These are phyloP conservation scores for Lepidochitona cinerea DNA, from an alignment of 2,888 invertebrate species.

Conservation along the genomic window DNA sequence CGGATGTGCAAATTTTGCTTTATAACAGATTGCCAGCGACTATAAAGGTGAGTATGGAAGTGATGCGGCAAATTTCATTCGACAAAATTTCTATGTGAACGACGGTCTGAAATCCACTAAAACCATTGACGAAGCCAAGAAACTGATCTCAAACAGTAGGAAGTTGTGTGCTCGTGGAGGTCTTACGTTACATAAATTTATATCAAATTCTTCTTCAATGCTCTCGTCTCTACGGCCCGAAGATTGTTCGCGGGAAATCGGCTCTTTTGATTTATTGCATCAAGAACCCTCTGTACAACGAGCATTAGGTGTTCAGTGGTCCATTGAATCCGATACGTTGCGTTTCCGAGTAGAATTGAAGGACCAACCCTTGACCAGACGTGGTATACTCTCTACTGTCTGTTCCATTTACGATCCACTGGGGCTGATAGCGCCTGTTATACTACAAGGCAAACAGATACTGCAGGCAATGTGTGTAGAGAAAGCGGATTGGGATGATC, in stretches of 20 bases:
- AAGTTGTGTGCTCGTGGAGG: slow-evolving; percentile 28
- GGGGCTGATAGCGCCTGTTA: too few relatives aligned
- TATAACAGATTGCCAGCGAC: slow-evolving; percentile 18
- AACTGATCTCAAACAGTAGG: slow-evolving; percentile 17
- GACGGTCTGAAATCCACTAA: slow-evolving; percentile 29
- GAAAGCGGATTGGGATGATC: too few relatives aligned
- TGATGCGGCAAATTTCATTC: slow-evolving; percentile 24
- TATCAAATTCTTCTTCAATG: slow-evolving; percentile 35
- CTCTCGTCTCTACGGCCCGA: slow-evolving; percentile 15
- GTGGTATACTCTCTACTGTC: too few relatives aligned
- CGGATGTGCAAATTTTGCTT: slow-evolving; percentile 27
- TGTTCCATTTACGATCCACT: too few relatives aligned
- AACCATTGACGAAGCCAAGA: slow-evolving; percentile 20
- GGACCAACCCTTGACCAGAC: too few relatives aligned
- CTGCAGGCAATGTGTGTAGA: too few relatives aligned
- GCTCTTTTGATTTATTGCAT: neutral
- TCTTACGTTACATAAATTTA: slow-evolving; percentile 35
- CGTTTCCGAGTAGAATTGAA: too few relatives aligned
- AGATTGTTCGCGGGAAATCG: slow-evolving; percentile 23
- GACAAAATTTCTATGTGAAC: slow-evolving; percentile 37
- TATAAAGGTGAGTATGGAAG: slow-evolving; percentile 13
- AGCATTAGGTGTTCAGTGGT: slow-evolving; percentile 37
- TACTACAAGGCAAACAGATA: too few relatives aligned
- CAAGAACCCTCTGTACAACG: slow-evolving; percentile 14
- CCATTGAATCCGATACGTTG: too few relatives aligned